A percentile compares a stretch with the other conserved stretches of the same genome.
phyloP scores from a whole-genome alignment of 2,797 vertebrate genomes.

The Hemitrygon akajei region DNA sequence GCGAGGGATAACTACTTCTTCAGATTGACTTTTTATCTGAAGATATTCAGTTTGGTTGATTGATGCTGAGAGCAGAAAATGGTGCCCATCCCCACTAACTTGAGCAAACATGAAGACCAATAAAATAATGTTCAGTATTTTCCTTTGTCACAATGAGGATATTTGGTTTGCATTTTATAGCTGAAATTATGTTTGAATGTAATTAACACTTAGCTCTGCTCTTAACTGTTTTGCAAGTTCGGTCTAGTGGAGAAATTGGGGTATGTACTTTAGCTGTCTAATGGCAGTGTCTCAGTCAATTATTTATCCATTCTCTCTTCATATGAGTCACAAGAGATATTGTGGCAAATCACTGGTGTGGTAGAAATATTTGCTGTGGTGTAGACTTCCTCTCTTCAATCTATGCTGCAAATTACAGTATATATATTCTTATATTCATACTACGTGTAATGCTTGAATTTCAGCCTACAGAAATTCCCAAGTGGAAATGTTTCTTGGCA shows the following conservation, averaged over 20 bases:
- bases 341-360: neutral
- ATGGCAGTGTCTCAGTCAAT: neutral
- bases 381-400: too few species aligned
- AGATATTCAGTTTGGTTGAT: neutral
- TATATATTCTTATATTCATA: neutral
- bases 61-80: neutral
- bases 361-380: neutral
- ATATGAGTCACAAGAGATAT: neutral
- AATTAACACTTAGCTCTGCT: neutral
- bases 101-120: too few species aligned
- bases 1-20: neutral
- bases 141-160: too few species aligned
- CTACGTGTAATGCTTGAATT: neutral
- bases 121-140: too few species aligned
- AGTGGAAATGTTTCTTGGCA: neutral
- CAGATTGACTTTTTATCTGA: slow-evolving; percentile 9
- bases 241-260: neutral
- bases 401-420: neutral
- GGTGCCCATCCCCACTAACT: neutral
- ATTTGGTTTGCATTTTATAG: neutral
- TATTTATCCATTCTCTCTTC: neutral
- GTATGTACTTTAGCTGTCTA: too few species aligned
- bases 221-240: neutral
- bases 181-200: neutral
- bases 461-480: neutral